Conservation (phyloP, 2,888 invertebrate species). For the Silvanus unidentatus region DNA sequence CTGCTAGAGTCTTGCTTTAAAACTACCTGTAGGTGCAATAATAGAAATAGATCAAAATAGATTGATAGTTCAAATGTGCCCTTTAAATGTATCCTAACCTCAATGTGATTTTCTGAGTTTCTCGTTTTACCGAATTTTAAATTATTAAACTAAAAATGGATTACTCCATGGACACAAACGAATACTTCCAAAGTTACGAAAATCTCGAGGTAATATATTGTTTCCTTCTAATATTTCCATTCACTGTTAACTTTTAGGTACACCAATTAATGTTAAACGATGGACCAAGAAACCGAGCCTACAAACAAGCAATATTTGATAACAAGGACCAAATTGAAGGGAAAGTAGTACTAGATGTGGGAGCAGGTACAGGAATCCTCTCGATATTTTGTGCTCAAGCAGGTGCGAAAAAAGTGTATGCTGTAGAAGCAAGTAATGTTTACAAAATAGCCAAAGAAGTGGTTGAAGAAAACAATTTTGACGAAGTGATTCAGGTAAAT, state of each 20-base stretch:
- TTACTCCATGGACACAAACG: slow-evolving; percentile 34
- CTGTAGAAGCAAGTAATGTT: slow-evolving; percentile 74
- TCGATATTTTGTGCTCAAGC: slow-evolving; percentile 86
- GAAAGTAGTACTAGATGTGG: slow-evolving; percentile 80
- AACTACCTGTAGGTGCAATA: too few species aligned
- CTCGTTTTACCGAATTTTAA: too few species aligned
- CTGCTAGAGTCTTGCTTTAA: too few species aligned
- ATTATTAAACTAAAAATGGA: too few species aligned
- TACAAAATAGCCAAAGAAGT: slow-evolving; percentile 60
- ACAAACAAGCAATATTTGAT: slow-evolving; percentile 69
- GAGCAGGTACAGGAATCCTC: slow-evolving; percentile 82
- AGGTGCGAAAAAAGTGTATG: slow-evolving; percentile 82
- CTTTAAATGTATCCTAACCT: too few species aligned
- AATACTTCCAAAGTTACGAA: slow-evolving; percentile 68
- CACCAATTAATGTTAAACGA: slow-evolving; percentile 79
- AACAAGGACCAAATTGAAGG: slow-evolving; percentile 62
- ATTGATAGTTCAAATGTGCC: too few species aligned
- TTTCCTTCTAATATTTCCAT: neutral
- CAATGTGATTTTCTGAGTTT: too few species aligned
- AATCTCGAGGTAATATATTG: slow-evolving; percentile 61
- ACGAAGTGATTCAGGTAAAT: slow-evolving; percentile 59
- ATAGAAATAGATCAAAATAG: too few species aligned
- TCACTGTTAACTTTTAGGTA: slow-evolving; percentile 50
- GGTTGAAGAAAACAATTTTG: slow-evolving; percentile 64
- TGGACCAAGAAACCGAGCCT: slow-evolving; percentile 67